Base-by-base conservation (phyloP, 1,140 invertebrate genomes). In the Telenomus remus region DNA sequence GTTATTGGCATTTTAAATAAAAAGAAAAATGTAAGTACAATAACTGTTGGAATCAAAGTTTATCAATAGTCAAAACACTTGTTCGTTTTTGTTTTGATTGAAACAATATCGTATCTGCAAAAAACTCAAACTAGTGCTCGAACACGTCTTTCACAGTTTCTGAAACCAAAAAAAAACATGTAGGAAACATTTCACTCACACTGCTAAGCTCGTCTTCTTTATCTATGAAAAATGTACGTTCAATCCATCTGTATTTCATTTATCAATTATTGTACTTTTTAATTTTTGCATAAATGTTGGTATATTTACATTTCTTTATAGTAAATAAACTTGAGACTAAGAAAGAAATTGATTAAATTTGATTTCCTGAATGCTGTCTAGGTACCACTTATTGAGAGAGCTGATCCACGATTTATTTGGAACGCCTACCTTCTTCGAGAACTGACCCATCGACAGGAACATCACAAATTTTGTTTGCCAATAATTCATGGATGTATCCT, bases 351-450 rank as follows among this genome's bases (percentile, higher is more conserved):
- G 8, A 11, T 39, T 1, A 1, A 39, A 1, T 39, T 60, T 33
- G 34, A 39, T 4, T 39, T 53, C 4, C 50, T 16, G 12, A 1
- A 51, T 57, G 8, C 6, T 68, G 37, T 74, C 27, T 82, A 92
- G 89, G 90, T 91, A 86, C 91, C 91, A 50, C 85, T 96, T 34
- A 89, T 93, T 65, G 91, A 93, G 69, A 90, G 94, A 46, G 96
- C 97, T 8, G 96, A 98, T 86, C 86, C 90, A 14, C 89, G 96
- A 48, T 99, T 99, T 88, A 90, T 98, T 5, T 99, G 98, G 98
- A 99, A 99, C 85, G 90, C 91, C 1, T 90, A 94, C 87, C 87
- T 98, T 2, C 86, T 98, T 42, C 89, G 91, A 43, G 91, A 93
- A 35, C 80, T 92, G 63, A 91, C 92, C 63, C 89, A 90, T 4